These are phyloP conservation scores for Etheostoma cragini DNA, from an alignment of 2,113 vertebrate species.

Conservation along the genomic window DNA sequence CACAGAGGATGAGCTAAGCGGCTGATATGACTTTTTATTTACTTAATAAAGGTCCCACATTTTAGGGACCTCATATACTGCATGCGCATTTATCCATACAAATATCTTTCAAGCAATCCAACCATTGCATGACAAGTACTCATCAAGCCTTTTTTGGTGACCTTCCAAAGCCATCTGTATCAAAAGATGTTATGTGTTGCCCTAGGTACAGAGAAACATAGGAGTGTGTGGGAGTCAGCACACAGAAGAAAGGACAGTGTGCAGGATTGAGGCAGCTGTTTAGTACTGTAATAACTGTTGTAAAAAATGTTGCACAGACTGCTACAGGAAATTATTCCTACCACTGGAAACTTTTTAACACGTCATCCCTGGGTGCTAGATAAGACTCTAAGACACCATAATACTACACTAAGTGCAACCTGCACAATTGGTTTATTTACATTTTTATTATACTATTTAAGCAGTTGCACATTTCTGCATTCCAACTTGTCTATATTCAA, in stretches of 20 bases:
- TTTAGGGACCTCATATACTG: conserved; percentile 28
- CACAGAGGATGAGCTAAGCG: conserved; percentile 12
- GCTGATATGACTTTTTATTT: conserved; percentile 25
- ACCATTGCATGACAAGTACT: conserved; percentile 18
- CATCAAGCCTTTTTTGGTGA: conserved; percentile 1
- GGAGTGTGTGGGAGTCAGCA: neutral
- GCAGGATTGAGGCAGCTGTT: neutral
- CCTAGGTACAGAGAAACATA: conserved; percentile 24
- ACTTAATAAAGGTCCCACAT: conserved; percentile 6
- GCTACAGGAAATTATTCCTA: no score
- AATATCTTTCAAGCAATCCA: neutral
- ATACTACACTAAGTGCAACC: no score
- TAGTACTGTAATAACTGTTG: no score
- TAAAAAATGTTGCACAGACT: no score
- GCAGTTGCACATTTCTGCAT: no score
- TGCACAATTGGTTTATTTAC: no score
- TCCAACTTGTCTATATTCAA: no score
- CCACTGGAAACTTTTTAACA: no score
- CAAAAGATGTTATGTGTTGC: conserved; percentile 20
- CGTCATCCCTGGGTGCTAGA: no score
- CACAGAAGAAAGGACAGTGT: conserved; percentile 24
- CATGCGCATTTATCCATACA: neutral
- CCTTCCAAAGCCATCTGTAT: conserved; percentile 13
- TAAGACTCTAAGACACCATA: no score
- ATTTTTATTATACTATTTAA: no score